Evolutionary conservation across 2,888 invertebrate species (phyloP).

Genomic region (Machimus rusticus): DNA sequence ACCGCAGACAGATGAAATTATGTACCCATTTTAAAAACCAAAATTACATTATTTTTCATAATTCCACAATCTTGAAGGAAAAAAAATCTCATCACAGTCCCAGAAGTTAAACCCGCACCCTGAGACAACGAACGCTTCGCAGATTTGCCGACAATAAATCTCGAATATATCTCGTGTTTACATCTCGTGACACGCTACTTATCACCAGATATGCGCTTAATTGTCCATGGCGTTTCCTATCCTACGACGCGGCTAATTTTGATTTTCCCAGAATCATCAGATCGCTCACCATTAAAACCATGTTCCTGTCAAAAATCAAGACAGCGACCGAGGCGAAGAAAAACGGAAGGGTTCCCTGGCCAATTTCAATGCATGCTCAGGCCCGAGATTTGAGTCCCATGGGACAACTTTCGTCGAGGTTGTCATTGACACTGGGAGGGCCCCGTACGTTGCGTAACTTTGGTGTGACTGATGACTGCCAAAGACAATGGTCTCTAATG

Average conservation of each 20-base stretch:
- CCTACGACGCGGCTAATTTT: conserved; percentile 11
- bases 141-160: conserved; percentile 5
- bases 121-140: background rate
- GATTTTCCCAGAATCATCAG: conserved; percentile 29
- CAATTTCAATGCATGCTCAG: background rate
- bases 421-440: conserved; percentile 1
- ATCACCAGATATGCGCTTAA: conserved; percentile 32
- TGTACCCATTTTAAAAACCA: background rate
- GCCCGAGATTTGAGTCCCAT: background rate
- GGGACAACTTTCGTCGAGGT: background rate
- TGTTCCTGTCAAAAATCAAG: conserved; percentile 26
- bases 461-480: conserved; percentile 17
- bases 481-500: conserved; percentile 22
- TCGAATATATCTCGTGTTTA: conserved; percentile 14
- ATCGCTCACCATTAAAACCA: conserved; percentile 7
- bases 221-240: conserved; percentile 22
- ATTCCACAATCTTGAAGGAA: background rate
- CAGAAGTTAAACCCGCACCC: background rate
- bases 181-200: conserved; percentile 19
- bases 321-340: background rate
- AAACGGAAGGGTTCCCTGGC: conserved; percentile 2
- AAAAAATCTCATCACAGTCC: background rate
- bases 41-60: background rate
- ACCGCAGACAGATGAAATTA: background rate
- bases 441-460: background rate